phyloP scores from a whole-genome alignment of 2,888 invertebrate species.

The Synergus umbraculus region DNA sequence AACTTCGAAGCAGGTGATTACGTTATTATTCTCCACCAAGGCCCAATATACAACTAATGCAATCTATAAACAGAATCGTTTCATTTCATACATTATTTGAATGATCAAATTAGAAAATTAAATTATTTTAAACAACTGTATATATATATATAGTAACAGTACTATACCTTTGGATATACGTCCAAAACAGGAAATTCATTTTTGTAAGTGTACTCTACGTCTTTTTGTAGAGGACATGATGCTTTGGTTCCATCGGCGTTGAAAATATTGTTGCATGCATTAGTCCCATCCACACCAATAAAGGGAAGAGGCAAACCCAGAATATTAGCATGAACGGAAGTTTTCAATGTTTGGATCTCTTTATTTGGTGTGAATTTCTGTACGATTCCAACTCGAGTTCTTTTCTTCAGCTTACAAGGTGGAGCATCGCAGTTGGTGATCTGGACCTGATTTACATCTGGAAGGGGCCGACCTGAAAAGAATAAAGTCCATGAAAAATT shows the following conservation, averaged over 20 bases:
- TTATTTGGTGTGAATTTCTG: constrained; percentile 81
- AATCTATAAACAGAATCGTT: constrained; percentile 78
- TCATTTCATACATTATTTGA: neutral
- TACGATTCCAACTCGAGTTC: constrained; percentile 79
- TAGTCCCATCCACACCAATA: constrained; percentile 85
- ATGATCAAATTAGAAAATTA: neutral
- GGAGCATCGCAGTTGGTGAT: constrained; percentile 82
- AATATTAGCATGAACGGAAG: constrained; percentile 82
- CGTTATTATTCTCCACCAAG: constrained; percentile 76
- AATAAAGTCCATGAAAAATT: neutral
- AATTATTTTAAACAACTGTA: neutral
- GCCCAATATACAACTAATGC: constrained; percentile 83
- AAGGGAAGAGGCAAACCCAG: constrained; percentile 85
- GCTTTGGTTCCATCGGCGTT: constrained; percentile 80
- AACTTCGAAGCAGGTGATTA: constrained; percentile 84
- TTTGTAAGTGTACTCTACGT: constrained; percentile 84
- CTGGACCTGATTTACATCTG: constrained; percentile 75
- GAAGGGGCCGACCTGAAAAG: neutral
- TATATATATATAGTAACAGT: neutral
- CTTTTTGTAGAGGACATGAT: constrained; percentile 84
- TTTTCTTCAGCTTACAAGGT: constrained; percentile 84
- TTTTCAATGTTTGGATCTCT: constrained; percentile 80
- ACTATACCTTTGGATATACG: constrained; percentile 80
- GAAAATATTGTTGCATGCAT: constrained; percentile 84
- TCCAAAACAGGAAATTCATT: constrained; percentile 80